phyloP scores from a whole-genome alignment of 1,140 invertebrate species.

The Brachionus sp. region DNA sequence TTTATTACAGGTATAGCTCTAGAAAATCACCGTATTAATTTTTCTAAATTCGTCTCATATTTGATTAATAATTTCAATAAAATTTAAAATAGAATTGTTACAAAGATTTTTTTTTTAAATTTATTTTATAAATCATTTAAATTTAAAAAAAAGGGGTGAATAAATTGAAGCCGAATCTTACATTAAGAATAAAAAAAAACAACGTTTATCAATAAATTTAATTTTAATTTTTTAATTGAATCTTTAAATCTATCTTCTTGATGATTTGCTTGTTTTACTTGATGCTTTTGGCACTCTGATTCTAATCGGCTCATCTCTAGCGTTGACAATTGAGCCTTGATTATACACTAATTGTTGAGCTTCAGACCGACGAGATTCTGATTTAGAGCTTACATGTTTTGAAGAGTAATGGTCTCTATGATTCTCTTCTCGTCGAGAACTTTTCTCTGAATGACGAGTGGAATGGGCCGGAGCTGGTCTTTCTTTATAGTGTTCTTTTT shows the following conservation, averaged over 20 bases:
- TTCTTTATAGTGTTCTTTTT: not conserved
- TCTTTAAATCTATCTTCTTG: not conserved
- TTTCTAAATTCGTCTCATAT: not conserved
- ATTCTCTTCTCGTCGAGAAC: not conserved
- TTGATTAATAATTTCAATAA: not conserved
- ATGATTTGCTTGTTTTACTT: slow-evolving; percentile 20
- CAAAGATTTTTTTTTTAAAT: not conserved
- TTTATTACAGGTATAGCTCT: not conserved
- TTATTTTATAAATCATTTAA: not conserved
- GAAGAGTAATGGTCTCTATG: not conserved
- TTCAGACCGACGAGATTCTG: slow-evolving; percentile 4
- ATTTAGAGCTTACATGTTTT: not conserved
- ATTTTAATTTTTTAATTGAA: not conserved
- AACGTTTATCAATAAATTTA: not conserved
- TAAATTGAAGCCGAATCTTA: not conserved
- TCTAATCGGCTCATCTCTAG: not conserved
- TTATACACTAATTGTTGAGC: slow-evolving; percentile 26
- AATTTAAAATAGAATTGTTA: not conserved
- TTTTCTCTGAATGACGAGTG: not conserved
- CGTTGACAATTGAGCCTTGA: slow-evolving; percentile 27
- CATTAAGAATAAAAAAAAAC: not conserved
- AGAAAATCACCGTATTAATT: slow-evolving; percentile 9
- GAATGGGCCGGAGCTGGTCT: not conserved
- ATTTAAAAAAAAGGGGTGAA: not conserved
- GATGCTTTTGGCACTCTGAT: not conserved